Percentiles rank a stretch among this genome's conserved stretches.
phyloP scores from a whole-genome alignment of 2,797 vertebrate species.

The Smutsia gigantea region DNA sequence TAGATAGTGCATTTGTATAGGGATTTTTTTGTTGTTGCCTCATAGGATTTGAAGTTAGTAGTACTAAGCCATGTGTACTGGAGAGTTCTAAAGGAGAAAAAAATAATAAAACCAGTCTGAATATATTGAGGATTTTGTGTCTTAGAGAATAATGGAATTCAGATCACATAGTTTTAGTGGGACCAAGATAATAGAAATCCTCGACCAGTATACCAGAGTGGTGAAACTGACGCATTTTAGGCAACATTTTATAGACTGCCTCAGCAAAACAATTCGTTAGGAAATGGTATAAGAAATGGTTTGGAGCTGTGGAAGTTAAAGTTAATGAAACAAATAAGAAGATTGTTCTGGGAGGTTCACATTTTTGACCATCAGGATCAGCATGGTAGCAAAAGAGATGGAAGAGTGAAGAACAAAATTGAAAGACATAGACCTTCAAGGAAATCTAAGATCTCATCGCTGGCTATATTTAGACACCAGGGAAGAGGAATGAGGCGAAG shows the following conservation, averaged over 20 bases:
- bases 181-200: neutral
- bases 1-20: neutral
- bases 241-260: neutral
- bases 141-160: neutral
- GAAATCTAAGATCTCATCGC: neutral
- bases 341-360: neutral
- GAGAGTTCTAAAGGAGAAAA: neutral
- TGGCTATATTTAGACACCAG: neutral
- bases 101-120: neutral
- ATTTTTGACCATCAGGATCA: neutral
- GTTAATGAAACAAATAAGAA: neutral
- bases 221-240: neutral
- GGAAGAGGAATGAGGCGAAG: neutral
- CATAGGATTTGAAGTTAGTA: neutral
- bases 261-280: neutral
- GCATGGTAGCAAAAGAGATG: neutral
- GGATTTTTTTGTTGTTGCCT: neutral
- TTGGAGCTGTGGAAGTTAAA: neutral
- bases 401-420: neutral
- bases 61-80: neutral
- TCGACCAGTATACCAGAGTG: neutral
- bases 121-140: neutral
- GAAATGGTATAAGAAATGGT: neutral
- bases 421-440: neutral
- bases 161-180: neutral